Conservation (phyloP, 2,113 vertebrate species). For the Conger conger region DNA sequence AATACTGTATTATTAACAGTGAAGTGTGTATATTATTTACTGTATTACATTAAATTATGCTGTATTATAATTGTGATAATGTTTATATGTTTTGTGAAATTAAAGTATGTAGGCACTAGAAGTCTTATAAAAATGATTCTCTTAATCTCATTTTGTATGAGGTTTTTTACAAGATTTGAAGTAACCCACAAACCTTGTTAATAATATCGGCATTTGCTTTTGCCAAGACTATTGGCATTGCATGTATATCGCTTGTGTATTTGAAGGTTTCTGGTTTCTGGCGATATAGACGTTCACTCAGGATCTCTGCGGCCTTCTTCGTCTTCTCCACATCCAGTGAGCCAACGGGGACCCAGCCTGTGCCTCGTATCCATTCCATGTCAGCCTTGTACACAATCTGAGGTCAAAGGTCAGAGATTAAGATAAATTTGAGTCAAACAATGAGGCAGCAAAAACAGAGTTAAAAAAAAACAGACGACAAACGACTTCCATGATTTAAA, state of each 20-base stretch:
- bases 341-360: constrained; percentile 21
- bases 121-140: not conserved
- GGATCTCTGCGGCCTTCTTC: constrained; percentile 25
- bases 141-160: not conserved
- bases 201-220: constrained; percentile 20
- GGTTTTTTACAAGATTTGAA: not conserved
- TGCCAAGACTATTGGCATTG: constrained; percentile 16
- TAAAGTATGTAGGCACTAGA: not conserved
- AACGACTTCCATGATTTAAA: too few species aligned
- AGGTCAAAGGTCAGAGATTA: not conserved
- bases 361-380: constrained; percentile 15
- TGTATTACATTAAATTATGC: not conserved
- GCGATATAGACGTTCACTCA: constrained; percentile 15
- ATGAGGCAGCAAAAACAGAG: not conserved
- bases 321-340: constrained; percentile 18
- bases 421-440: not conserved
- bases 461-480: not conserved
- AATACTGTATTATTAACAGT: not conserved
- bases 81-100: not conserved
- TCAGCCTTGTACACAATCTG: constrained; percentile 20
- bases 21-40: too few species aligned
- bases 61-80: not conserved
- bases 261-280: constrained; percentile 15
- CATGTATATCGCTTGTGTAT: constrained; percentile 15
- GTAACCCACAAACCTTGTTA: constrained; percentile 5